Conservation (phyloP, 2,797 vertebrate genomes). For the Artibeus lituratus region DNA sequence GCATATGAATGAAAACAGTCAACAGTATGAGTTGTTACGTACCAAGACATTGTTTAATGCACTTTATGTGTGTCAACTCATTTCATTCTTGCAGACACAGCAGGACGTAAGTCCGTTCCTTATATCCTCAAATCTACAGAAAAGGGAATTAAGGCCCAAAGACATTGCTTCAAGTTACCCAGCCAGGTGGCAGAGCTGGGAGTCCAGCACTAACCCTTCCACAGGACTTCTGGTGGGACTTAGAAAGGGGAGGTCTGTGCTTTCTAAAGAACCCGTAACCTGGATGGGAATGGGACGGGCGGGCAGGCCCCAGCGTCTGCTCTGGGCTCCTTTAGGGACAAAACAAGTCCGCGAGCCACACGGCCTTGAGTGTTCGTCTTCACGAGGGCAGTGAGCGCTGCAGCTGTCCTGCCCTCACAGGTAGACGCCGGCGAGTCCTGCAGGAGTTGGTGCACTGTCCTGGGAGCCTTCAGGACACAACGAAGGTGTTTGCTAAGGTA, state of each 20-base stretch:
- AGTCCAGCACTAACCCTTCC: not conserved
- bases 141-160: not conserved
- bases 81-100: not conserved
- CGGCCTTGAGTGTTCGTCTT: rapidly evolving
- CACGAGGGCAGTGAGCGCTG: rapidly evolving
- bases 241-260: not conserved
- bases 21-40: not conserved
- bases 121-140: not conserved
- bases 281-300: not conserved
- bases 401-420: too few species aligned
- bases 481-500: not conserved
- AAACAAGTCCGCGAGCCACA: not conserved
- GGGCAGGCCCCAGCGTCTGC: not conserved
- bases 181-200: not conserved
- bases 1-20: not conserved
- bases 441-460: not conserved
- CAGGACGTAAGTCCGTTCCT: not conserved
- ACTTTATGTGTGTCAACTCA: too few species aligned
- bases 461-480: not conserved
- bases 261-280: not conserved
- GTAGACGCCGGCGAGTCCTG: not conserved
- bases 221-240: not conserved
- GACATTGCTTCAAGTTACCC: not conserved
- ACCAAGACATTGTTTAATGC: too few species aligned
- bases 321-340: not conserved